Conservation (phyloP, 2,797 vertebrate genomes). For the Triplophysa yarkandensis region DNA sequence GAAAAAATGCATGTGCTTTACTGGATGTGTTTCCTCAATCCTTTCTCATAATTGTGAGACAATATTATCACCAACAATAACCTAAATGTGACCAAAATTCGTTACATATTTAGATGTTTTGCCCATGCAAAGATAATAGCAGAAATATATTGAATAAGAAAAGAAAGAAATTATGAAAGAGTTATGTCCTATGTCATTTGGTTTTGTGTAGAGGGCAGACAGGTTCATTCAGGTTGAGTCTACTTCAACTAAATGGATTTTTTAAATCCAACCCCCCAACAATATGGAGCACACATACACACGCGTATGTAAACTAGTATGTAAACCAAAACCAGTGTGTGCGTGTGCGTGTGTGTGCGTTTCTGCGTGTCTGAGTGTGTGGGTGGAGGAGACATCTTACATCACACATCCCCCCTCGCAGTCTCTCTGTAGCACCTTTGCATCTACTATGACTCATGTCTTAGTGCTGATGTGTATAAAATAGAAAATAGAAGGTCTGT, state of each 20-base stretch:
- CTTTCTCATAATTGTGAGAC: background rate
- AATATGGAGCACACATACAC: too few relatives aligned
- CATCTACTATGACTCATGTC: slow-evolving; percentile 32
- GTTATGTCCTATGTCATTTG: too few relatives aligned
- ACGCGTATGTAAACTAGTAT: background rate
- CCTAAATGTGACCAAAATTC: background rate
- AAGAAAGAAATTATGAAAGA: background rate
- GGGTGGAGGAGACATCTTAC: background rate
- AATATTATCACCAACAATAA: background rate
- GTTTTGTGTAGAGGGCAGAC: background rate
- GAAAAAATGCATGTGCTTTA: background rate
- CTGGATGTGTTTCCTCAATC: background rate
- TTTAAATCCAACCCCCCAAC: background rate
- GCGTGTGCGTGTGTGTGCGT: slow-evolving; percentile 18
- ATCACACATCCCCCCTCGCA: background rate
- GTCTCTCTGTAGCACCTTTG: slow-evolving; percentile 5
- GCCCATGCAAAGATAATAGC: background rate
- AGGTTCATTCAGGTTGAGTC: background rate
- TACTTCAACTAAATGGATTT: background rate
- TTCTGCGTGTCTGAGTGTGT: slow-evolving; percentile 10
- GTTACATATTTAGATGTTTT: background rate
- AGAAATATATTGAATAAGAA: background rate
- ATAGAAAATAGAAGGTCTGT: background rate
- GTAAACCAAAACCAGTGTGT: background rate
- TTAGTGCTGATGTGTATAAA: background rate